Conservation (phyloP, 2,113 vertebrate genomes). For the Laterallus jamaicensis region DNA sequence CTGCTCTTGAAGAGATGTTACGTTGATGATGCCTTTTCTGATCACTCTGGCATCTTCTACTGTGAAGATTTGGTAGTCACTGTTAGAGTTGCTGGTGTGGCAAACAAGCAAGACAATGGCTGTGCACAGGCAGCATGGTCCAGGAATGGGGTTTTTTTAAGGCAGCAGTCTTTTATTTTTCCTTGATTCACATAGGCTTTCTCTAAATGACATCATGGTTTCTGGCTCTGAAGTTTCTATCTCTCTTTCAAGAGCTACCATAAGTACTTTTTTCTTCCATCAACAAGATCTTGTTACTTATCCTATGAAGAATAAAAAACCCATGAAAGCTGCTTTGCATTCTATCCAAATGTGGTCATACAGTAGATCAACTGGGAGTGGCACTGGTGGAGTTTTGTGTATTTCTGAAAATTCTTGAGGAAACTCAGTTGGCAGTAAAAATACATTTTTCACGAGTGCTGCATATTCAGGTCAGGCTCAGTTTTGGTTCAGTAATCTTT, state of each 20-base stretch:
- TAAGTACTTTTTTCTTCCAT: neutral
- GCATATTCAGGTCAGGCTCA: neutral
- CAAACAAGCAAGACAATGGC: neutral
- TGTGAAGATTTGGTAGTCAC: neutral
- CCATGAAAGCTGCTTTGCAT: neutral
- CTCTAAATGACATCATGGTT: neutral
- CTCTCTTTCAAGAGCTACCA: neutral
- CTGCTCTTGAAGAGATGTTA: neutral
- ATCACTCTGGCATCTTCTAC: neutral
- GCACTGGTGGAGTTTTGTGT: neutral
- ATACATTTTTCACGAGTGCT: neutral
- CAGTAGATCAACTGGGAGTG: neutral
- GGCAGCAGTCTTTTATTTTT: neutral
- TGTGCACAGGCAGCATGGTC: neutral
- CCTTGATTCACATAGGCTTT: neutral
- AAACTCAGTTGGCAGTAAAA: neutral
- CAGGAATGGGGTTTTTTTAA: neutral
- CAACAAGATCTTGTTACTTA: neutral
- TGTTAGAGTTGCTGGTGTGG: neutral
- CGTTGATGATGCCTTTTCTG: neutral
- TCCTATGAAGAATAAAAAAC: neutral
- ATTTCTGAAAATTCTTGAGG: neutral
- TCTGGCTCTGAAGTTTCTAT: neutral
- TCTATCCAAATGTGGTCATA: neutral
- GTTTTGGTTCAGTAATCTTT: neutral